Conservation (phyloP, 2,113 vertebrate genomes). For the Triplophysa dalaica region DNA sequence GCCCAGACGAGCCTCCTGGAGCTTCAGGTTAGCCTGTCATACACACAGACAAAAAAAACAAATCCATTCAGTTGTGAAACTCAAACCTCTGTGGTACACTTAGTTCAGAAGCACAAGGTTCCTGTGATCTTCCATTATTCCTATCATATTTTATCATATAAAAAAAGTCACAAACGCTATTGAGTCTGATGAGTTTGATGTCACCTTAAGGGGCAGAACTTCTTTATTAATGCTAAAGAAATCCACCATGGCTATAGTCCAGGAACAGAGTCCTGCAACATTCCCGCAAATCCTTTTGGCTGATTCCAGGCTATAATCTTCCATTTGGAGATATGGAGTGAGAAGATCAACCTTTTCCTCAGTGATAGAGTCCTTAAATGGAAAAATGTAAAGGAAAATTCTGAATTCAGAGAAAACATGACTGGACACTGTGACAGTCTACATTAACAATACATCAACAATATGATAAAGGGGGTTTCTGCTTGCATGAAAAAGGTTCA, state of each 20-base stretch:
- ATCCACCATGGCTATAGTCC: constrained; percentile 84
- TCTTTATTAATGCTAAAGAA: constrained; percentile 86
- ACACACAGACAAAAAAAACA: constrained; percentile 31
- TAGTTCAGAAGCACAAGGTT: neutral
- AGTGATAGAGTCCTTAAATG: constrained; percentile 79
- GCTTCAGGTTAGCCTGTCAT: constrained; percentile 77
- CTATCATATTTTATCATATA: too few species aligned
- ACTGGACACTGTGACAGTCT: neutral
- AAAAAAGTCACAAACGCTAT: neutral
- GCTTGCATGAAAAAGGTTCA: too few species aligned
- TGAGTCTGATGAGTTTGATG: neutral
- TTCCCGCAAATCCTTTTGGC: constrained; percentile 85
- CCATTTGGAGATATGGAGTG: constrained; percentile 79
- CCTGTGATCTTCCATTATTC: too few species aligned
- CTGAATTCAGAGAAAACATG: neutral
- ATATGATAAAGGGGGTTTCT: neutral
- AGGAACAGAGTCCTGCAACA: constrained; percentile 84
- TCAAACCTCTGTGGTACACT: neutral
- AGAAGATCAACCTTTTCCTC: constrained; percentile 83
- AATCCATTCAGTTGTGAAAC: neutral
- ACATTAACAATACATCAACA: neutral
- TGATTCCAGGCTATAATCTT: constrained; percentile 83
- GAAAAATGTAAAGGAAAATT: neutral
- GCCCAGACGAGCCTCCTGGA: constrained; percentile 77
- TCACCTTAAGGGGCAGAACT: constrained; percentile 85